A percentile compares a stretch with the other conserved stretches of the same genome.
Evolutionary conservation across 2,113 vertebrate genomes (phyloP).

Genomic region (Alouatta palliata): DNA sequence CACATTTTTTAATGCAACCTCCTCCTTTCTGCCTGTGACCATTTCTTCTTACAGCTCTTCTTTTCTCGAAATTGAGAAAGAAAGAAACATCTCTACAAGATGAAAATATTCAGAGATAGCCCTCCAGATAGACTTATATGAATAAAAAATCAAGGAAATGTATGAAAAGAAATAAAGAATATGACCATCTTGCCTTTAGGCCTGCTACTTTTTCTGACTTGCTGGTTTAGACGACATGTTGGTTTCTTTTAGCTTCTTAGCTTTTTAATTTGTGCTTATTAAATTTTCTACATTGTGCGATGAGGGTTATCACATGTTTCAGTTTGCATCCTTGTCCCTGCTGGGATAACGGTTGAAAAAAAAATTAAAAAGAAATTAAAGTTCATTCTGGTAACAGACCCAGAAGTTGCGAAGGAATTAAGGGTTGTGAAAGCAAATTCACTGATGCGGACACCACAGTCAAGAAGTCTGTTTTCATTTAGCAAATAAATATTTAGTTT

Average conservation of each 20-base stretch:
- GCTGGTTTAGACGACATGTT: not conserved
- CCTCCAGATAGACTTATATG: not conserved
- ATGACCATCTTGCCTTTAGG: not conserved
- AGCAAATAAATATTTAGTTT: not conserved
- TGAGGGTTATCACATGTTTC: not conserved
- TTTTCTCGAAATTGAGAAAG: not conserved
- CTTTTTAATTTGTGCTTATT: not conserved
- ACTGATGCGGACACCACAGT: rapidly evolving
- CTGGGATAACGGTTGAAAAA: not conserved
- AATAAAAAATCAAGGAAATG: not conserved
- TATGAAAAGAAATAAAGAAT: not conserved
- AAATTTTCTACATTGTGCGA: not conserved
- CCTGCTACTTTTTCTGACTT: not conserved
- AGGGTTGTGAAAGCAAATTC: not conserved
- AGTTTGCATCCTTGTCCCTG: not conserved
- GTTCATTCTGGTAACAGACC: not conserved
- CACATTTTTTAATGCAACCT: not conserved
- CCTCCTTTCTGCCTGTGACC: not conserved
- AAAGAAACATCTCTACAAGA: not conserved
- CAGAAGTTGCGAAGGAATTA: not conserved
- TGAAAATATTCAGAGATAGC: not conserved
- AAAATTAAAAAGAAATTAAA: not conserved
- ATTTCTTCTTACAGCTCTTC: not conserved
- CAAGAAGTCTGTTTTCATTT: not conserved
- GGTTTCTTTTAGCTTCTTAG: not conserved